These are phyloP conservation scores for Spongia lamella DNA, from an alignment of 37 sponge, comb jelly and placozoan genomes.

Conservation along the genomic window DNA sequence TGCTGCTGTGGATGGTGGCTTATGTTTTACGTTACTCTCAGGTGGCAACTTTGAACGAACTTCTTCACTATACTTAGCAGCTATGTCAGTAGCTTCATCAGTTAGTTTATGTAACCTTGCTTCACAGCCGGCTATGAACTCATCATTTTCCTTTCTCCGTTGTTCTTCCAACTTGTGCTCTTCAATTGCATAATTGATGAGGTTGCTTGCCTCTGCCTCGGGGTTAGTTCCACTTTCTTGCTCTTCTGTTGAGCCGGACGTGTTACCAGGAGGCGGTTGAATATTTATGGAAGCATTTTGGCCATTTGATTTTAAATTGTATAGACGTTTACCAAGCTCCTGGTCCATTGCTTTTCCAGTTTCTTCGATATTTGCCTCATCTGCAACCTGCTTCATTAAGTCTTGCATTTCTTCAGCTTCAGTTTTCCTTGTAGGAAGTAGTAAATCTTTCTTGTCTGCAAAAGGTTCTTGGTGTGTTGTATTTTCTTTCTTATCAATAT, in stretches of 20 bases:
- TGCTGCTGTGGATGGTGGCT: too few relatives aligned
- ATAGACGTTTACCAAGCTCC: conserved; percentile 8
- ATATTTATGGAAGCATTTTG: neutral
- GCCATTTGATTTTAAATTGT: conserved; percentile 25
- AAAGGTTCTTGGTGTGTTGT: neutral
- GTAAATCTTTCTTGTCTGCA: neutral
- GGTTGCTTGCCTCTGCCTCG: neutral
- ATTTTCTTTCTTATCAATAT: too few relatives aligned
- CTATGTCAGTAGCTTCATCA: neutral
- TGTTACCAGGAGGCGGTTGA: neutral
- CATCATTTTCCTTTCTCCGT: neutral
- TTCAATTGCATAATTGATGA: neutral
- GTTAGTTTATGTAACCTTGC: neutral
- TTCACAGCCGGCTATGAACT: neutral
- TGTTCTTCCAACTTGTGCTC: conserved; percentile 19
- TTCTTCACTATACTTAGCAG: too few relatives aligned
- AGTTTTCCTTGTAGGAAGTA: conserved; percentile 16
- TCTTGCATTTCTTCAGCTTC: conserved; percentile 56
- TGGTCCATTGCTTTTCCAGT: conserved; percentile 28
- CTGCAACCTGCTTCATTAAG: conserved; percentile 56
- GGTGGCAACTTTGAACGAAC: too few relatives aligned
- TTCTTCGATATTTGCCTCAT: conserved; percentile 51
- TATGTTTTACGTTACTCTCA: neutral
- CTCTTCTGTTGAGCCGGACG: neutral
- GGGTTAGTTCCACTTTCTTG: neutral